phyloP scores from a whole-genome alignment of 2,888 invertebrate genomes.

The Rhagium mordax region DNA sequence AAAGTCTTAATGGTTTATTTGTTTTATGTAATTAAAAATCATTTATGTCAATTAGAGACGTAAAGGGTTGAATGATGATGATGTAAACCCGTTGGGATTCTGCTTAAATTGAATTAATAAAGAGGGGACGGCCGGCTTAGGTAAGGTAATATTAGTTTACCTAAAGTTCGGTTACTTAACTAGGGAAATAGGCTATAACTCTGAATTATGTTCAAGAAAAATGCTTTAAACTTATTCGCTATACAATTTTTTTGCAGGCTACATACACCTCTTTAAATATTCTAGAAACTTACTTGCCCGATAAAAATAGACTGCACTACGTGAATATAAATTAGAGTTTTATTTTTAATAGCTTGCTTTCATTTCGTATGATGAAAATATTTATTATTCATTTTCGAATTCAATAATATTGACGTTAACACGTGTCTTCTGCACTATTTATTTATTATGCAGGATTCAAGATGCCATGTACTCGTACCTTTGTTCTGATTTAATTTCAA shows the following conservation, averaged over 20 bases:
- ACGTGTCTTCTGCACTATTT: background rate
- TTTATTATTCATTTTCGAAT: slow-evolving; percentile 22
- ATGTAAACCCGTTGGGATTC: background rate
- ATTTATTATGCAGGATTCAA: background rate
- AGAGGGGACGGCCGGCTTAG: background rate
- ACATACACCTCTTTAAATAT: background rate
- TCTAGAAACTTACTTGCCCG: background rate
- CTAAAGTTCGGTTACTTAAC: background rate
- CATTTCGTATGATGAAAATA: slow-evolving; percentile 6
- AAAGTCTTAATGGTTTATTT: background rate
- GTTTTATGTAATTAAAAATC: slow-evolving; percentile 7
- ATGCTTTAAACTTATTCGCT: background rate
- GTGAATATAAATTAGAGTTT: slow-evolving; percentile 25
- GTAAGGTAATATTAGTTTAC: background rate
- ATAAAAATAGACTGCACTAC: slow-evolving; percentile 9
- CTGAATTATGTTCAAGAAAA: too few relatives aligned
- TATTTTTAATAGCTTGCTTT: slow-evolving; percentile 9
- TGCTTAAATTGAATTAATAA: background rate
- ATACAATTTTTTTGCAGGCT: background rate
- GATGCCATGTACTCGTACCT: background rate
- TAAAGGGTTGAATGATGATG: slow-evolving; percentile 8
- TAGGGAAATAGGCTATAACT: background rate
- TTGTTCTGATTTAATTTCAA: background rate
- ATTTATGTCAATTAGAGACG: background rate
- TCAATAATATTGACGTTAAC: background rate